These are phyloP conservation scores for Bradypus variegatus DNA, from an alignment of 2,797 vertebrate species.

Conservation along the genomic window DNA sequence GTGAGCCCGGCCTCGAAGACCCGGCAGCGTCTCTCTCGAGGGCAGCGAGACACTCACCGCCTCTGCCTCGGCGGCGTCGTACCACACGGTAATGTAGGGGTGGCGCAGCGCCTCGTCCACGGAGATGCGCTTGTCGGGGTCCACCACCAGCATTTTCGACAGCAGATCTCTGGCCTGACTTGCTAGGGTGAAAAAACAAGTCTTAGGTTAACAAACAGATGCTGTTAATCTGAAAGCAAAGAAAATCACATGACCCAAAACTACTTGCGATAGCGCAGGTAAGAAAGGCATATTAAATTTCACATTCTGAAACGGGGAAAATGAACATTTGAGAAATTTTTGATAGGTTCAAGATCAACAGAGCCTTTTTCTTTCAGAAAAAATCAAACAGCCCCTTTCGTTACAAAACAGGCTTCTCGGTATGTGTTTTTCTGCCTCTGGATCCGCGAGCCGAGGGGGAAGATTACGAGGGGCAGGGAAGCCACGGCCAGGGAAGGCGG, in stretches of 20 bases:
- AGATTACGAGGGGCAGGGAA: no score
- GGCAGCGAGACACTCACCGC: conserved; percentile 81
- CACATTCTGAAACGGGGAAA: background rate
- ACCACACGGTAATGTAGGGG: conserved; percentile 97
- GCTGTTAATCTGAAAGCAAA: background rate
- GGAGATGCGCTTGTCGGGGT: conserved; percentile 93
- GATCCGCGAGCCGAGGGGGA: background rate
- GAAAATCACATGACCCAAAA: background rate
- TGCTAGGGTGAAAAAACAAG: conserved; percentile 74
- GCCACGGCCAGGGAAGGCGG: background rate
- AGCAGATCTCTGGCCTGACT: conserved; percentile 94
- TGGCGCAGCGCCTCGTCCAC: conserved; percentile 95
- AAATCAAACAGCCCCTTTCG: background rate
- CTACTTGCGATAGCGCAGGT: background rate
- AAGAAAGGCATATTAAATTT: background rate
- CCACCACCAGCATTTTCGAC: conserved; percentile 97
- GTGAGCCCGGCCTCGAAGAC: no score
- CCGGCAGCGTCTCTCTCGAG: background rate
- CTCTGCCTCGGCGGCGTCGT: conserved; percentile 92
- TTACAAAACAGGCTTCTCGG: background rate
- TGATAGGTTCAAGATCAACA: background rate
- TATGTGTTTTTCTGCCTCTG: background rate
- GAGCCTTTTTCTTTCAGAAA: background rate
- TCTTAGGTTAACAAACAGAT: background rate
- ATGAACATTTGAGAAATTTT: background rate